These are phyloP conservation scores for Campoletis sonorensis DNA, from an alignment of 1,140 invertebrate genomes.

Conservation along the genomic window DNA sequence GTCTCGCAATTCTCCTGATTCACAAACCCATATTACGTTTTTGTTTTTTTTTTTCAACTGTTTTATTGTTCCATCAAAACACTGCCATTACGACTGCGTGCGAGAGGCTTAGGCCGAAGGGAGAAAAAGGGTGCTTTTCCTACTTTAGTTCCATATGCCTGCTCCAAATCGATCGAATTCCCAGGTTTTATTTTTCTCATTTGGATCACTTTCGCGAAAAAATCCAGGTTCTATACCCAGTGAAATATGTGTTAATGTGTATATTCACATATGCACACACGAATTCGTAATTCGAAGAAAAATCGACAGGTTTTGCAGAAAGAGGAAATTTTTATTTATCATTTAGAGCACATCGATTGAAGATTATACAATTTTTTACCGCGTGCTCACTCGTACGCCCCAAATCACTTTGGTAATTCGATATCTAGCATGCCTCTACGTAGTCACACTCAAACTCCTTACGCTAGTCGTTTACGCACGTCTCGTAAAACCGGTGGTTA, in stretches of 20 bases:
- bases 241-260: too few species aligned
- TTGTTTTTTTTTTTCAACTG: constrained; percentile 11
- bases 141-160: neutral
- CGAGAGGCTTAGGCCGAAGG: neutral
- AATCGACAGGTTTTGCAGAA: neutral
- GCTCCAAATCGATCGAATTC: too few species aligned
- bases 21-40: neutral
- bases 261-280: too few species aligned
- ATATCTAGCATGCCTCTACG: neutral
- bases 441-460: neutral
- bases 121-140: neutral
- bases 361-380: neutral
- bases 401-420: neutral
- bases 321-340: neutral
- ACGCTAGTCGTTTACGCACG: neutral
- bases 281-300: too few species aligned
- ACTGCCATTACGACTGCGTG: constrained; percentile 6
- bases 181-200: too few species aligned
- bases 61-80: neutral
- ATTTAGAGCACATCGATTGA: neutral
- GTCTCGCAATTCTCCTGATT: constrained; percentile 4
- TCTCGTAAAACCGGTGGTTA: neutral
- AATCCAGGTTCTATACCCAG: too few species aligned
- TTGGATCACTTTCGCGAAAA: too few species aligned
- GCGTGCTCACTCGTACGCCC: constrained; percentile 19